These are phyloP conservation scores for Zaprionus nigranus DNA, from an alignment of 1,140 invertebrate genomes.

Conservation along the genomic window DNA sequence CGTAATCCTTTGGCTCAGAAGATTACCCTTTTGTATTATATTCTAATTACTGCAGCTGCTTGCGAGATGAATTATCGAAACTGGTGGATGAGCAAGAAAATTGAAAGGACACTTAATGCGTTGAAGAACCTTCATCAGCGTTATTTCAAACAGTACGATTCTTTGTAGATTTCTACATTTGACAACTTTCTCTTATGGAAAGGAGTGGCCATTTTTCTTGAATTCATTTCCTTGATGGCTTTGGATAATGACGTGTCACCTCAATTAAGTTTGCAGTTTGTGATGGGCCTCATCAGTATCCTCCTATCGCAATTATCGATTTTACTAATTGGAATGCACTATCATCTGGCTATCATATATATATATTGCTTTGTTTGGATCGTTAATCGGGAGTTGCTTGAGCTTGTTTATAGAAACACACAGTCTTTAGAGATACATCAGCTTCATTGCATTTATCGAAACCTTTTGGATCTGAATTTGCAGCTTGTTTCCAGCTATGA, in stretches of 20 bases:
- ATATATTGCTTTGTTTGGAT: constrained; percentile 61
- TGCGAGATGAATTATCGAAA: constrained; percentile 14
- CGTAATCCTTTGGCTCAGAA: constrained; percentile 39
- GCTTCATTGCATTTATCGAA: constrained; percentile 21
- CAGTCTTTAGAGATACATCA: constrained; percentile 12
- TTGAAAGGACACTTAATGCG: constrained; percentile 31
- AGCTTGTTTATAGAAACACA: constrained; percentile 16
- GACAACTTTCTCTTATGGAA: constrained; percentile 47
- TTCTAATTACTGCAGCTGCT: constrained; percentile 2
- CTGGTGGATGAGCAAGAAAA: constrained; percentile 40
- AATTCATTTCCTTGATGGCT: constrained; percentile 23
- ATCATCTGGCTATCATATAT: constrained; percentile 42
- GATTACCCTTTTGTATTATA: constrained; percentile 26
- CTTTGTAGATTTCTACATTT: constrained; percentile 34
- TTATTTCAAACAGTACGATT: constrained; percentile 16
- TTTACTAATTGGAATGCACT: constrained; percentile 46
- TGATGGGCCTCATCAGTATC: constrained; percentile 15
- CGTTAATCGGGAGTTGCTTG: constrained; percentile 49
- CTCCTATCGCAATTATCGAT: constrained; percentile 14
- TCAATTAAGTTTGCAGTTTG: background rate
- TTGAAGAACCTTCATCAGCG: constrained; percentile 28
- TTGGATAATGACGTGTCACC: constrained; percentile 4
- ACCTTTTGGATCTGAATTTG: constrained; percentile 34
- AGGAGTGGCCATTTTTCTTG: constrained; percentile 21
- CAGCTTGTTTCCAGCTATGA: constrained; percentile 40